phyloP scores from a whole-genome alignment of 1,140 invertebrate species.

The Caenorhabditis brenneri region DNA sequence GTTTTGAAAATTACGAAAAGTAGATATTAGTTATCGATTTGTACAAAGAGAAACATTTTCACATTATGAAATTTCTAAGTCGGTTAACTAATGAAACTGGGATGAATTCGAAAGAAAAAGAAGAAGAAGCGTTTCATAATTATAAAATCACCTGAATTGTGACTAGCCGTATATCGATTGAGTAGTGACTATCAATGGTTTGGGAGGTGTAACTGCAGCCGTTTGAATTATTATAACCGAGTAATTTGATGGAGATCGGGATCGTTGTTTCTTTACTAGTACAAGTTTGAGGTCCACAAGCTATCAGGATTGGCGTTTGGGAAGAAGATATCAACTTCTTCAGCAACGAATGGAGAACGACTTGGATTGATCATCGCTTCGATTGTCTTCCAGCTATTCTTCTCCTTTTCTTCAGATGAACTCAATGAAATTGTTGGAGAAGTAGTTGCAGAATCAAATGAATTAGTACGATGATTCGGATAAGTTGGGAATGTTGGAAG shows the following conservation, averaged over 20 bases:
- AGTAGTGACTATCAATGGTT: not conserved
- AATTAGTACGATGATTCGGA: not conserved
- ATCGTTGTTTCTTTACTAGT: not conserved
- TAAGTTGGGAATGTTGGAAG: not conserved
- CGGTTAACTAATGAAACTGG: not conserved
- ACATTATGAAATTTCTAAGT: not conserved
- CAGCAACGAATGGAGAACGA: not conserved
- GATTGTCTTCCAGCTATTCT: not conserved
- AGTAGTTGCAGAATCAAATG: not conserved
- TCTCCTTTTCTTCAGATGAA: too few species aligned
- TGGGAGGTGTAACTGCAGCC: not conserved
- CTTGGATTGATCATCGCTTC: not conserved
- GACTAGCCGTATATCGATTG: not conserved
- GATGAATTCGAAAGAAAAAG: not conserved
- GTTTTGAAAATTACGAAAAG: too few species aligned
- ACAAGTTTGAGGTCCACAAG: slow-evolving; percentile 17
- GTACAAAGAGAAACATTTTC: not conserved
- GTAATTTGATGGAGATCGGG: not conserved
- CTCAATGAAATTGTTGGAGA: not conserved
- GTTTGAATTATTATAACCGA: slow-evolving; percentile 2
- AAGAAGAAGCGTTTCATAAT: not conserved
- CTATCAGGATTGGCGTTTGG: not conserved
- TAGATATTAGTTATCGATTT: too few species aligned
- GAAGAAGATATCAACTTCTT: not conserved
- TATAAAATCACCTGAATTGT: not conserved